Base-by-base conservation (phyloP, 1,140 invertebrate species). In the Euschistus heros region DNA sequence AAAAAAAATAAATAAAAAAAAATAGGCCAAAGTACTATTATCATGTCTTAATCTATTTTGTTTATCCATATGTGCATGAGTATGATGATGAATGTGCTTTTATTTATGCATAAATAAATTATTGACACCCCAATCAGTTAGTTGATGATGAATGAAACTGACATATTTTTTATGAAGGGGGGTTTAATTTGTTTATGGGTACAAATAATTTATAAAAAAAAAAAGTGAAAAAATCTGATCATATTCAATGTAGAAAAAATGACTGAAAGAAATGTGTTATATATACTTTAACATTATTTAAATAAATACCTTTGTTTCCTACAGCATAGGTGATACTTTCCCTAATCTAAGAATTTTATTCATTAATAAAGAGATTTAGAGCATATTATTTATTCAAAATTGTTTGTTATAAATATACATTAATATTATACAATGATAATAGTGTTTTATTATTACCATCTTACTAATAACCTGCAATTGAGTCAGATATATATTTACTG, bases 341-440 rank as follows among this genome's bases (percentile, higher is more conserved):
- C 59, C 22, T 61, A 44, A 42, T 61, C 15, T 61, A 61, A 61
- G 59, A 42, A 61, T 61, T 61, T 33, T 61, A 61, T 61, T 61
- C 59, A 61, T 17, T 61, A 61, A 42, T 61, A 17, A 61, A 61
- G 30, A 61, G 59, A 61, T 61, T 61, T 61, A 44, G 37, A 61
- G 59, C 30, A 42, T 42, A 61, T 61, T 61, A 61, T 61, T 61
- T 61, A 61, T 61, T 61, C 59, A 61, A 61, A 61, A 61, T 61
- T 61, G 59, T 61, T 61, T 61, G 59, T 61, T 61, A 61, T 44
- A 57, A 57, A 61, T 61, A 61, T 61, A 61, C 59, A 61, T 61
- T 61, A 61, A 61, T 61, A 61, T 42, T 61, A 61, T 61, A 26
- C 59, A 61, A 37, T 54, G 33, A 37, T 37, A 37, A 37, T 37